Base-by-base conservation (phyloP, 2,113 vertebrate genomes). In the Brachionichthys hirsutus region DNA sequence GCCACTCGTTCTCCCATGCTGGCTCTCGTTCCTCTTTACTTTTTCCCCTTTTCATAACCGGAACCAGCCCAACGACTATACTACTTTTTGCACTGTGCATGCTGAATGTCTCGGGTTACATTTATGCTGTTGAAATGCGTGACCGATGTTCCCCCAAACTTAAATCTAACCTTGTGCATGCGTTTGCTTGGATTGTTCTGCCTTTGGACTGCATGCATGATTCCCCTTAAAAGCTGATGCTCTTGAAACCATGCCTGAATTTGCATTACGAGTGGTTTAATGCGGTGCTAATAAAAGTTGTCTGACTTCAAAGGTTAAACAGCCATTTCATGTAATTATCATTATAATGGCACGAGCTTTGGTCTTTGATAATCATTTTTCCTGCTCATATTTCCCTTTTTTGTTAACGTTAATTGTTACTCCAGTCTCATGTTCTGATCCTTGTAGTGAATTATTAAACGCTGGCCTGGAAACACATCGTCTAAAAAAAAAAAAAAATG, bases 261-360 rank as follows among this genome's bases (percentile, higher is more conserved):
- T 82, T 85, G 75, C 81, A 87, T 83, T 71, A 40, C 7, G 70
- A 77, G 46, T 67, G 58, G 46, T 54, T 75, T 20, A 62, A 59
- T 78, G 57, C 9, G 12, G 43, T 43, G 46, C 63, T 69, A 55
- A 42, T 69, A 70, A 87, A 85, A 82, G 54, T 73, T 78, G 52
- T 67, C 87, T 79, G 70, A 82, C 83, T 85, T 91, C 85, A 88
- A 87, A 89, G 78, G 75, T 77, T 82, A 84, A 86, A 78, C 68
- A 20, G 68, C 68, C 73, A 66, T 82, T 75, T 75, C 52, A 84
- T 84, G 60, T 70, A 61, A 65, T 20, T 24, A 56, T 57, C 54
- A 80, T 84, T 81, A 69, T 67, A 69, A 75, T 20, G 77, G 16
- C 35, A 24, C 42, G 57, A 18, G 70, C 64, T 79, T 77, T 70